Evolutionary conservation across 2,797 vertebrate species (phyloP).

Genomic region (Psittacula echo): DNA sequence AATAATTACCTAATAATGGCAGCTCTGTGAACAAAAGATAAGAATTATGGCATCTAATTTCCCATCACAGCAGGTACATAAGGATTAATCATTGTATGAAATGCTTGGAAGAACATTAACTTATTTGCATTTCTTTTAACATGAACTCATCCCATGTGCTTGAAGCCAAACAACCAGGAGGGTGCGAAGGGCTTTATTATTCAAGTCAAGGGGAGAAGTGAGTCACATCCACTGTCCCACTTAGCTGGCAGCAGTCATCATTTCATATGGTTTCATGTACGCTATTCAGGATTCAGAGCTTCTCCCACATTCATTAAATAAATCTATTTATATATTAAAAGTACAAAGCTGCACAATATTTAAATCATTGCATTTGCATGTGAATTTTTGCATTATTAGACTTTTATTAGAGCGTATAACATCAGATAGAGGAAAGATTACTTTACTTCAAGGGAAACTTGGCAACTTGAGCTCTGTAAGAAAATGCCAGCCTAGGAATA

Average conservation of each 20-base stretch:
- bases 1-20: background rate
- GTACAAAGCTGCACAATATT: background rate
- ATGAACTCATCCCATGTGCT: background rate
- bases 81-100: background rate
- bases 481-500: background rate
- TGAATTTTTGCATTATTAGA: background rate
- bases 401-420: background rate
- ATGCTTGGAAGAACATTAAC: background rate
- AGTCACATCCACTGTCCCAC: background rate
- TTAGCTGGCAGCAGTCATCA: background rate
- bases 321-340: background rate
- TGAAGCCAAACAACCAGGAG: background rate
- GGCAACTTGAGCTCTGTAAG: background rate
- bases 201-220: background rate
- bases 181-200: background rate
- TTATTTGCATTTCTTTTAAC: constrained; percentile 1
- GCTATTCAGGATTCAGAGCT: background rate
- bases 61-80: background rate
- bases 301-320: background rate
- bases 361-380: background rate
- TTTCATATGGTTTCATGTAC: background rate
- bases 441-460: background rate
- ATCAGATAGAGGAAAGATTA: rapidly evolving
- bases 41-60: background rate
- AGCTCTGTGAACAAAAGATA: background rate